A percentile compares a stretch with the other conserved stretches of the same genome.
These are phyloP conservation scores for Osmerus mordax DNA, from an alignment of 2,113 vertebrate species.

Conservation along the genomic window DNA sequence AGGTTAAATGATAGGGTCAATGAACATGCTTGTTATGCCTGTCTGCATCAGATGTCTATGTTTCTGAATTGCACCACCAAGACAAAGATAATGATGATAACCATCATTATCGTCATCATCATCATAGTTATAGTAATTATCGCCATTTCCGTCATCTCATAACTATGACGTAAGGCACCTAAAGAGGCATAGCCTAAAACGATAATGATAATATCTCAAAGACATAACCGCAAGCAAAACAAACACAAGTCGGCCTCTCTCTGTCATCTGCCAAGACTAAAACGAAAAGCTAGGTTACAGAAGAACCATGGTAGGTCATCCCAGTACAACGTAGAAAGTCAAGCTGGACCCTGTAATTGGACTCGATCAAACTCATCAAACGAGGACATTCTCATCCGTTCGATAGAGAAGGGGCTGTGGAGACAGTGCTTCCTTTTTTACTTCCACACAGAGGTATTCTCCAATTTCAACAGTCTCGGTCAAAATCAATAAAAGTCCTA, in stretches of 20 bases:
- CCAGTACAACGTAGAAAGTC: too few species aligned
- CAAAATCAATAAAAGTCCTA: not conserved
- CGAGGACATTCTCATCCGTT: too few species aligned
- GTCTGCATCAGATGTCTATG: not conserved
- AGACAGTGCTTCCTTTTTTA: too few species aligned
- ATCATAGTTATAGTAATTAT: constrained; percentile 39
- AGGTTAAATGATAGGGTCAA: not conserved
- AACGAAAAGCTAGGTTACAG: not conserved
- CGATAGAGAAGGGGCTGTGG: too few species aligned
- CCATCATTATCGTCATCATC: constrained; percentile 19
- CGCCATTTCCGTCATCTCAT: constrained; percentile 57
- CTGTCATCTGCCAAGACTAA: not conserved
- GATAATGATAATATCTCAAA: constrained; percentile 55
- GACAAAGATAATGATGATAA: constrained; percentile 20
- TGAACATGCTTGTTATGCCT: too few species aligned
- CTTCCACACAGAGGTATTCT: too few species aligned
- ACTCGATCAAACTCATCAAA: too few species aligned
- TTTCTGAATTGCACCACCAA: not conserved
- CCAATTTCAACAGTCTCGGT: too few species aligned
- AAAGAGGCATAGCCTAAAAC: constrained; percentile 27
- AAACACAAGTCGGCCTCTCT: constrained; percentile 22
- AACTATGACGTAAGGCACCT: constrained; percentile 43
- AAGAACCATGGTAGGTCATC: not conserved
- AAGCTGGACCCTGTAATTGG: too few species aligned
- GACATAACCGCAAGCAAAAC: constrained; percentile 42